phyloP scores from a whole-genome alignment of 2,113 vertebrate species.

The Dunckerocampus dactyliophorus region DNA sequence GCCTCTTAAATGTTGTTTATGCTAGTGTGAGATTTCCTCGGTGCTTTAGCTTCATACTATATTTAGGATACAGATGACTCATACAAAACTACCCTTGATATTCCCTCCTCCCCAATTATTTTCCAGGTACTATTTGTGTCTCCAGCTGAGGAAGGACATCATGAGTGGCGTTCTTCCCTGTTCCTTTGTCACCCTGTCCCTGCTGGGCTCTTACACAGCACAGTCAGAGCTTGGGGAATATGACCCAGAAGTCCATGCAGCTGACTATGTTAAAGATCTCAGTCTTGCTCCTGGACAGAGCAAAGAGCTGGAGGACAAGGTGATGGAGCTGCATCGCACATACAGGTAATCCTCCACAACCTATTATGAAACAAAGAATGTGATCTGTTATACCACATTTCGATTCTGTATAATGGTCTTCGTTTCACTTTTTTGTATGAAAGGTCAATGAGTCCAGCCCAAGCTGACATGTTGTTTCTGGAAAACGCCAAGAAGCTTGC shows the following conservation, averaged over 20 bases:
- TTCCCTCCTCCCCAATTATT: background rate
- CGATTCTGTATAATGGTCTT: background rate
- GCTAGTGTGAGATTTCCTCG: background rate
- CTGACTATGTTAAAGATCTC: constrained; percentile 83
- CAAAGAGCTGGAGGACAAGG: constrained; percentile 91
- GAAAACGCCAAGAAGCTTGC: constrained; percentile 95
- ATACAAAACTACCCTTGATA: background rate
- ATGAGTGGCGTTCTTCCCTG: constrained; percentile 84
- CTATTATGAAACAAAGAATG: background rate
- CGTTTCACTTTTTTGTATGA: constrained; percentile 13
- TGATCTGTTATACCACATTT: background rate
- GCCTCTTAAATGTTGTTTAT: background rate
- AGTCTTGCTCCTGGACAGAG: constrained; percentile 88
- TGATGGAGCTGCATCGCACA: constrained; percentile 89
- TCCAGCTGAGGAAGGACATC: constrained; percentile 93
- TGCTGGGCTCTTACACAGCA: constrained; percentile 89
- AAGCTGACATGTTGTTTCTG: constrained; percentile 92
- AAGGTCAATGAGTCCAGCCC: constrained; percentile 94
- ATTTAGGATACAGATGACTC: background rate
- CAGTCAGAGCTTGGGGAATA: constrained; percentile 95
- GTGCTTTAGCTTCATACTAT: background rate
- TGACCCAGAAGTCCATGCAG: constrained; percentile 82
- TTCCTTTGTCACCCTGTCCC: constrained; percentile 89
- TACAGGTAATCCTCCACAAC: constrained; percentile 74
- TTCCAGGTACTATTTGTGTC: constrained; percentile 87